A percentile compares a stretch with the other conserved stretches of the same genome.
phyloP scores from a whole-genome alignment of 37 sponge, comb jelly and placozoan species.

The Aplysina aerophoba region DNA sequence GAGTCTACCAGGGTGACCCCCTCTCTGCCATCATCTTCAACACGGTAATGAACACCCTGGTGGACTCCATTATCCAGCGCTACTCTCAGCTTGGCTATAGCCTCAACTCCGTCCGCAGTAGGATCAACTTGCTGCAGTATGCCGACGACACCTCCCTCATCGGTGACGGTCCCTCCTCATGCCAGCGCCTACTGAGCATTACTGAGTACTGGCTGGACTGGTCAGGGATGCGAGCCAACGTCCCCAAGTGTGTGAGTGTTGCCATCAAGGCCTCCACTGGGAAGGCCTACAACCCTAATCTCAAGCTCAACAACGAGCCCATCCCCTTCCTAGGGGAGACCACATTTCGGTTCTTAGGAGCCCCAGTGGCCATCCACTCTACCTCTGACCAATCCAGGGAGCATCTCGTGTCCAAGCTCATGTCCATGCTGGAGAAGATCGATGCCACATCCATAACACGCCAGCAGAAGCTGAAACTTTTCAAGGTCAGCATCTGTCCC shows the following conservation, averaged over 20 bases:
- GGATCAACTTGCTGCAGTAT: conserved; percentile 11
- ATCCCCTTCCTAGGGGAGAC: conserved; percentile 19
- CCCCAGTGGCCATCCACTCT: not conserved
- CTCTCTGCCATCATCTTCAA: conserved; percentile 23
- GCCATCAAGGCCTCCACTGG: conserved; percentile 10
- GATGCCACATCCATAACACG: not conserved
- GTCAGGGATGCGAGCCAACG: conserved; percentile 31
- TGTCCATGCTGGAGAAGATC: not conserved
- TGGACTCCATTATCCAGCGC: not conserved
- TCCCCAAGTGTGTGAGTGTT: conserved; percentile 1
- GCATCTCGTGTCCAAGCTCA: too few species aligned
- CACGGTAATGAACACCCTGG: conserved; percentile 32
- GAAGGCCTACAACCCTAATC: not conserved
- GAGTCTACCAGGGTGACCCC: conserved; percentile 35
- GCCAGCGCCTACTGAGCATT: not conserved
- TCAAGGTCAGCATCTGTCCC: conserved; percentile 28
- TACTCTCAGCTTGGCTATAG: conserved; percentile 2
- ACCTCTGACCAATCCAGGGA: too few species aligned
- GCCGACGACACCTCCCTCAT: conserved; percentile 42
- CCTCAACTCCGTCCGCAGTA: not conserved
- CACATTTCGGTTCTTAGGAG: not conserved
- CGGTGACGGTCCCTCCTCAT: not conserved
- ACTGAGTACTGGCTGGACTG: conserved; percentile 26
- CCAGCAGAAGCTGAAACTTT: conserved; percentile 19
- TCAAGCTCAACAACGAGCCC: not conserved